Evolutionary conservation across 2,888 invertebrate genomes (phyloP), one percentile per base, ranked within the genome.

Genomic region (Adelognathus sp.): DNA sequence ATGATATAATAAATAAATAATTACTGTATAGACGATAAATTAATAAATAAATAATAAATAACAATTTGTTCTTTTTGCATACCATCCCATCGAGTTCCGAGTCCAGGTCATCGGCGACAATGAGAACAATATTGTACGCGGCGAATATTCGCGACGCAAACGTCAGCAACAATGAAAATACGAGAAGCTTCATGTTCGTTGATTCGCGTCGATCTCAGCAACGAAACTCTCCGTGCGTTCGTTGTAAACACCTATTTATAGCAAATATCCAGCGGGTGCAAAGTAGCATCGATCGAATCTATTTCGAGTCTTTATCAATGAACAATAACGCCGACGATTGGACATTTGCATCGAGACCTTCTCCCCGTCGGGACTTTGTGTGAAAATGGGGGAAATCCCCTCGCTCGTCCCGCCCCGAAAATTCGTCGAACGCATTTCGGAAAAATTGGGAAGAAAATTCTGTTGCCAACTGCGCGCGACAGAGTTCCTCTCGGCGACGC

Each of bases 61-160:
- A 29, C 33, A n/a, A 14, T 54, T 54, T 31, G n/a, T n/a, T n/a
- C n/a, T n/a, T n/a, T 60, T 7, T 88, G 93, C 93, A 93, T 93
- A 96, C 96, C 94, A 97, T 93, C 63, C 97, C 96, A 89, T 95
- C 94, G 60, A 98, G 91, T n/a, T 94, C 92, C 2, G 94, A 92
- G 92, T 98, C 98, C 91, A 97, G 97, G 92, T 98, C 98, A 90
- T 98, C 98, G 0, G 96, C 96, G 64, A 98, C 87, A 83, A 98
- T 93, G 41, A 97, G 88, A 54, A 98, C 93, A 87, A 98, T 95
- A 92, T 97, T 98, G 31, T 33, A 50, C 33, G 71, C 11, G 7
- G 67, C 71, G 14, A 67, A 67, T 18, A 50, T 56, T 41, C 7
- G 14, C 7, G 36, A 36, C 5, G 33, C 24, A 50, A 67, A 27